These are phyloP conservation scores for Cylindroiulus punctatus DNA, from an alignment of 2,888 invertebrate species.

Conservation along the genomic window DNA sequence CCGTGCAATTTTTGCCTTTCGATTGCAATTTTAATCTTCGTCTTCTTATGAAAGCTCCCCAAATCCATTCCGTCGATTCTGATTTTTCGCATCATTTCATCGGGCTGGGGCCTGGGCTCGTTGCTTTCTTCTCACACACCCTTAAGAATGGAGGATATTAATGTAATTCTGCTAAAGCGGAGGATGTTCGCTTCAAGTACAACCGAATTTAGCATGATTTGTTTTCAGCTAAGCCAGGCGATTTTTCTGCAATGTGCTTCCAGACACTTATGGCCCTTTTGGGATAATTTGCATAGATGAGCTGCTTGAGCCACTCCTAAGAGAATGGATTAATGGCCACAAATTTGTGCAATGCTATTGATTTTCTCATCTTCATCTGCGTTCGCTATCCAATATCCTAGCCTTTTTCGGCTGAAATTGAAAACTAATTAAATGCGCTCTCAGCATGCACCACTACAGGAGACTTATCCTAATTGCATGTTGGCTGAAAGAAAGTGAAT, in stretches of 20 bases:
- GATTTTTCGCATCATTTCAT: conserved; percentile 16
- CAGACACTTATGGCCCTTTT: neutral
- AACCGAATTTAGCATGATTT: conserved; percentile 10
- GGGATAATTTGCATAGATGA: conserved; percentile 42
- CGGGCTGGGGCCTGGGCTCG: neutral
- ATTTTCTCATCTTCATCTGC: neutral
- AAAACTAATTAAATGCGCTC: conserved; percentile 13
- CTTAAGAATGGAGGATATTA: conserved; percentile 16
- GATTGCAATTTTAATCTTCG: neutral
- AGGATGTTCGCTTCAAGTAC: neutral
- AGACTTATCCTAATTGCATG: neutral
- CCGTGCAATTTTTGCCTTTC: neutral
- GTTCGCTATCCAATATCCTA: neutral
- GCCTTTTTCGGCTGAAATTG: neutral
- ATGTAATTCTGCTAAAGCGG: neutral
- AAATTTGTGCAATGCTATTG: conserved; percentile 27
- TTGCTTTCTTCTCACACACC: neutral
- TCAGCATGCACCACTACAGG: neutral
- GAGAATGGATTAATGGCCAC: neutral
- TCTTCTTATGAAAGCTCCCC: neutral
- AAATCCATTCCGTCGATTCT: conserved; percentile 22
- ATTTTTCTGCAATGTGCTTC: neutral
- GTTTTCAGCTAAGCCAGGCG: conserved; percentile 26
- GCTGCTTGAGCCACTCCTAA: conserved; percentile 24
- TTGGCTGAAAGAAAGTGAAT: neutral